These are phyloP conservation scores for Brachyrhaphis roseni DNA, from an alignment of 2,797 vertebrate species.

Conservation along the genomic window DNA sequence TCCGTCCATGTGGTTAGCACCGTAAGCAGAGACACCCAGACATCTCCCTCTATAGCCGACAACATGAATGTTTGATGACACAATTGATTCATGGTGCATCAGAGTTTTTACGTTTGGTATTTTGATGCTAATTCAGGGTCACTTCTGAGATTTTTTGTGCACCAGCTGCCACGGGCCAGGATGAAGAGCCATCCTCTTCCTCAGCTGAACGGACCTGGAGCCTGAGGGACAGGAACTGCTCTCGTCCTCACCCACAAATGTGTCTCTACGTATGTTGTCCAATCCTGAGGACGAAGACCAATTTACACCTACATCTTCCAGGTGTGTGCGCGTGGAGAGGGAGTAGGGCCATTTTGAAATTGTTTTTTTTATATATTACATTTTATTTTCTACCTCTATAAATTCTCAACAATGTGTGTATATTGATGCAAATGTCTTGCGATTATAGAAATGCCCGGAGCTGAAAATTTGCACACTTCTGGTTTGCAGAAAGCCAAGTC, in stretches of 20 bases:
- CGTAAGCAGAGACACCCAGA: too few species aligned
- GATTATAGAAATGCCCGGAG: conserved; percentile 3
- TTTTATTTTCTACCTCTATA: neutral
- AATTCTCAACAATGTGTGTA: neutral
- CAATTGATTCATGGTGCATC: too few species aligned
- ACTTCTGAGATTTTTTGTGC: neutral
- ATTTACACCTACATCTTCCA: neutral
- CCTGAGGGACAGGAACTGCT: neutral
- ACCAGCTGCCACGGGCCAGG: neutral
- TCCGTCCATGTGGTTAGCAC: too few species aligned
- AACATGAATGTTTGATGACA: neutral
- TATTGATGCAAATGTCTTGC: neutral
- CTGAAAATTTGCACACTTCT: conserved; percentile 4
- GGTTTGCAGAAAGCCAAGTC: conserved; percentile 3
- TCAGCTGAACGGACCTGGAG: too few species aligned
- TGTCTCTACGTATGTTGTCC: neutral
- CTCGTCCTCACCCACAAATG: neutral
- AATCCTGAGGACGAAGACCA: neutral
- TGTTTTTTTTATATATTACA: too few species aligned
- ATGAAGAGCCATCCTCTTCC: neutral
- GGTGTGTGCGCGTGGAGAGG: neutral
- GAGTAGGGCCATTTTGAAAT: neutral
- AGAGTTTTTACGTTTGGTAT: neutral
- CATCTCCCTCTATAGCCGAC: too few species aligned
- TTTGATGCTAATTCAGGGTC: neutral